Conservation (phyloP, 2,888 invertebrate genomes). For the Pollenia amentaria region DNA sequence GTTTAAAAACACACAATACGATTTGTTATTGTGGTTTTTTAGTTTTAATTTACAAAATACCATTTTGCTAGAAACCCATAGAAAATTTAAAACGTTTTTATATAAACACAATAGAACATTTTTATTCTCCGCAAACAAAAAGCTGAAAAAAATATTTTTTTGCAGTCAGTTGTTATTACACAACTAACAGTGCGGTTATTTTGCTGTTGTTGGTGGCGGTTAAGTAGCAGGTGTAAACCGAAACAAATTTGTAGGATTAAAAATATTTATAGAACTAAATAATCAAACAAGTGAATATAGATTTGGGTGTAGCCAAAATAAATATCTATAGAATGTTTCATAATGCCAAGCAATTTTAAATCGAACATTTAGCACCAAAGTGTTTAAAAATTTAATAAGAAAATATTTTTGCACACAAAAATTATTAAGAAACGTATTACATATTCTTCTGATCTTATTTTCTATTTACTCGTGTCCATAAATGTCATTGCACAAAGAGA, state of each 20-base stretch:
- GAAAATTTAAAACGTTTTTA: constrained; percentile 24
- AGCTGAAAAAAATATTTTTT: background rate
- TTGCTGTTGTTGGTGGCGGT: constrained; percentile 1
- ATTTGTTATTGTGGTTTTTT: constrained; percentile 50
- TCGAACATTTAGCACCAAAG: too few species aligned
- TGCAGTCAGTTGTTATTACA: constrained; percentile 10
- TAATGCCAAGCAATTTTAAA: too few species aligned
- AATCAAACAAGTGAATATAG: constrained; percentile 21
- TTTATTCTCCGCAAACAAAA: background rate
- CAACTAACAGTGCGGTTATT: constrained; percentile 8
- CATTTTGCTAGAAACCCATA: constrained; percentile 17
- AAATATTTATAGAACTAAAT: constrained; percentile 41
- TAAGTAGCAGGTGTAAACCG: constrained; percentile 30
- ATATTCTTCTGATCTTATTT: too few species aligned
- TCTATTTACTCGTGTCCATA: too few species aligned
- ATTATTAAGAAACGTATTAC: too few species aligned
- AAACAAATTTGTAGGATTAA: constrained; percentile 34
- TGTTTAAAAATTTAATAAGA: too few species aligned
- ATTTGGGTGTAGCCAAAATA: too few species aligned
- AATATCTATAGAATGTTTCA: too few species aligned
- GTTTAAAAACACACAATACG: constrained; percentile 34
- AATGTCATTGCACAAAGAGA: too few species aligned
- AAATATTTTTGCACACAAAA: too few species aligned
- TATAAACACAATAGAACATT: constrained; percentile 23
- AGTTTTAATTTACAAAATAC: constrained; percentile 52